Conservation (phyloP, 2,797 vertebrate genomes). For the Pseudocheirus occidentalis region DNA sequence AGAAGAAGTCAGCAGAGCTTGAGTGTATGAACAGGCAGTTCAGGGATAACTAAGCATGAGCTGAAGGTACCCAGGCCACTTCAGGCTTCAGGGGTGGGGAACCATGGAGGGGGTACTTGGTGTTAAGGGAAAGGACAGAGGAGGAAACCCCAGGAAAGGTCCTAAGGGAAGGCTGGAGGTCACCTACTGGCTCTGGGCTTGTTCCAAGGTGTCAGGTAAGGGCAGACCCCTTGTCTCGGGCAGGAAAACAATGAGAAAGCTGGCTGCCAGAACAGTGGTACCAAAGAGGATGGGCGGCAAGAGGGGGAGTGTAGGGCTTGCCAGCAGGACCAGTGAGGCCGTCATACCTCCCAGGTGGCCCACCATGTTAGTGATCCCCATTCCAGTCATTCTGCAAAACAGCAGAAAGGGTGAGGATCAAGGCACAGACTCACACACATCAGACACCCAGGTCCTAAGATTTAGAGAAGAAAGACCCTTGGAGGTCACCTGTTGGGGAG, state of each 20-base stretch:
- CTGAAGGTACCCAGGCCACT: neutral
- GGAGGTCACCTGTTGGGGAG: neutral
- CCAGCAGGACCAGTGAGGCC: slow-evolving; percentile 58
- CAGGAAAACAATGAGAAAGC: slow-evolving; percentile 38
- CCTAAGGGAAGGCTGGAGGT: neutral
- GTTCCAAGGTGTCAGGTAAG: slow-evolving; percentile 60
- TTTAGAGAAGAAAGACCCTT: neutral
- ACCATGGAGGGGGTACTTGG: too few relatives aligned
- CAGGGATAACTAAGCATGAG: neutral
- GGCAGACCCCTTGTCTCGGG: slow-evolving; percentile 51
- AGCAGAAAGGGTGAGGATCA: neutral
- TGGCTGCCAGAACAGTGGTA: slow-evolving; percentile 26
- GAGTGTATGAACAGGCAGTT: neutral
- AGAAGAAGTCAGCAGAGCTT: neutral
- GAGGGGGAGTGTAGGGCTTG: neutral
- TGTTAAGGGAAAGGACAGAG: neutral
- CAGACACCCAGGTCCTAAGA: neutral
- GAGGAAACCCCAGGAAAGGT: neutral
- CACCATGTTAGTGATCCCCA: slow-evolving; percentile 66
- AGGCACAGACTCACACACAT: neutral
- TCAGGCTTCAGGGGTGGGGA: neutral
- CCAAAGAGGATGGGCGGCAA: slow-evolving; percentile 55
- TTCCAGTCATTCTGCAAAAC: slow-evolving; percentile 57
- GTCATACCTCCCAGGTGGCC: slow-evolving; percentile 51
- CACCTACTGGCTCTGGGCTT: slow-evolving; percentile 45